Base-by-base conservation (phyloP, 2,888 invertebrate species). In the Pristionchus arcanus region DNA sequence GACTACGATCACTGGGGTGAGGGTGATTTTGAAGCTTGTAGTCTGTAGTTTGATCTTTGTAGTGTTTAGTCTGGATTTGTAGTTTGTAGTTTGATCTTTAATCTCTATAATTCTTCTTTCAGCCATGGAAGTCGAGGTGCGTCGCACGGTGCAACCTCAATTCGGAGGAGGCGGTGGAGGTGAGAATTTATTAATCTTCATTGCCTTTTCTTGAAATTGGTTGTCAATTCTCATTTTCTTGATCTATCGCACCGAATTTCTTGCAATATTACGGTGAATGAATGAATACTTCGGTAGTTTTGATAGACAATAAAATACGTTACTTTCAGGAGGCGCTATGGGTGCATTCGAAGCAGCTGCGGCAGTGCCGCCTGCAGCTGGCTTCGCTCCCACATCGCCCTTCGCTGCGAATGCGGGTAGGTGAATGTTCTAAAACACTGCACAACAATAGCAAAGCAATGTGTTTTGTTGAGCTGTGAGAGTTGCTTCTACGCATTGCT, bases 101-200 rank as follows among this genome's bases (percentile, higher is more conserved):
- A 81, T 49, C 81, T 49, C 81, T 81, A 0, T 19, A 34, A 74
- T 68, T 74, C 34, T 55, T 16, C 55, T 87, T 87, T 16, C 68
- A 87, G 87, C 87, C 19, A 87, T 87, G 87, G 87, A 87, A 68
- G 87, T 87, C n/a, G 87, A 87, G 68, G 87, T 87, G 13, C 87
- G 49, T 68, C 87, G 87, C 5, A 68, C 87, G 0, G 42, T 68
- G 3, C 37, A n/a, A 28, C 87, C 87, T 25, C 59, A 42, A 19
- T 55, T 55, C 9, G 31, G 55, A 9, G 55, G 42, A 25, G 83
- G 83, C 2, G 74, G 74, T 42, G 74, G 63, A 63, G 63, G 63
- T 63, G 11, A n/a, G 59, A 4, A 3, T 59, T 59, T 19, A 28
- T 28, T 13, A 28, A 31, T 71, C n/a, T n/a, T n/a, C n/a, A n/a